Conservation (phyloP, 2,113 vertebrate genomes). For the Cyanoliseus patagonus region DNA sequence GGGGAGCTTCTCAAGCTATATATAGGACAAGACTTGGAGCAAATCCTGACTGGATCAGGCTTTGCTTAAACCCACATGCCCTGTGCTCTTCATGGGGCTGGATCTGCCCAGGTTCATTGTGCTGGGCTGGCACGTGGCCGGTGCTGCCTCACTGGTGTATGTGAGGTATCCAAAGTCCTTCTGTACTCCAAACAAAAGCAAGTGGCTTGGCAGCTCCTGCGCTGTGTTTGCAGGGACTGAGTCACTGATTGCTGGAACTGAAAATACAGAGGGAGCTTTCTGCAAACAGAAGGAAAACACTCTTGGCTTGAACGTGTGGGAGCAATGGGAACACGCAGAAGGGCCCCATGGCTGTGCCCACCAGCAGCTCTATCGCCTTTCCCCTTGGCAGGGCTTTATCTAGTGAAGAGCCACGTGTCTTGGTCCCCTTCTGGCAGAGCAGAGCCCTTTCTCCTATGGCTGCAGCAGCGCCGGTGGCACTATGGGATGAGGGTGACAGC, state of each 20-base stretch:
- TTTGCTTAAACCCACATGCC: rapidly evolving
- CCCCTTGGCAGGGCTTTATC: neutral
- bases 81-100: neutral
- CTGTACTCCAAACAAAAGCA: conserved; percentile 8
- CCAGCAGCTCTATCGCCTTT: rapidly evolving
- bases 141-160: rapidly evolving
- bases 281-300: neutral
- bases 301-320: neutral
- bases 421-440: neutral
- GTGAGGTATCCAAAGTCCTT: neutral
- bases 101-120: rapidly evolving
- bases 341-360: rapidly evolving
- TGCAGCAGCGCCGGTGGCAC: neutral
- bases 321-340: rapidly evolving
- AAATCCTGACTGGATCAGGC: neutral
- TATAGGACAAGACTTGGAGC: rapidly evolving
- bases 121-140: neutral
- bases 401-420: rapidly evolving
- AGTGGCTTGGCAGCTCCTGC: neutral
- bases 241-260: neutral
- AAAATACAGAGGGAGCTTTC: neutral
- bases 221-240: neutral
- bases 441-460: neutral
- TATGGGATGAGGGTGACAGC: neutral
- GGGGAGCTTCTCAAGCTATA: neutral